Base-by-base conservation (phyloP, 2,888 invertebrate genomes). In the Zeuzera pyrina region DNA sequence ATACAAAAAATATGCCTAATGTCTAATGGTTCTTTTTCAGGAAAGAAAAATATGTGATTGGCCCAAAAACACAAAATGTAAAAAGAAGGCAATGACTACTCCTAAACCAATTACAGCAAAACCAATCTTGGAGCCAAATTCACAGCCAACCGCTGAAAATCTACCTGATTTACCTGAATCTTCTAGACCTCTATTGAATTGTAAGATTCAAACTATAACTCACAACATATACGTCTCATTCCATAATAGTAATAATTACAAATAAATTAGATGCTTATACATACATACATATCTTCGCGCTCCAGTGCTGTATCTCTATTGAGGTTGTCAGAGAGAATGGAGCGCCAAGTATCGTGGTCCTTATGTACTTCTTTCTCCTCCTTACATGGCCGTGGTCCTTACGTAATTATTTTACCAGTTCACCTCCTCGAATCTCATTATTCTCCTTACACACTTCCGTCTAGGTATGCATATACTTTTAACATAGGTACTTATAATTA, bases 1-100 rank as follows among this genome's bases (percentile, higher is more conserved):
- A 7, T 10, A 3, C 12, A 13, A 2, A 10, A 10, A 3, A 21
- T 21, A 28, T n/a, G n/a, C n/a, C n/a, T n/a, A n/a, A n/a, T n/a
- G n/a, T n/a, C n/a, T n/a, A n/a, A n/a, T n/a, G n/a, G n/a, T n/a
- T n/a, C n/a, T 15, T 36, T 47, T 57, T 23, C 46, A 88, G 84
- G 85, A 86, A 5, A 76, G 78, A 42, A 85, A 87, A 55, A 87
- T 87, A 30, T 92, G 92, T 46, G 91, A 92, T 52, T 92, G 92
- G 92, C 91, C 92, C 0, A 68, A 61, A 15, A 84, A 81, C 36
- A 88, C 91, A 0, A 79, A 87, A 39, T 92, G 92, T 48, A 73
- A 69, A 47, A 60, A 66, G 48, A 14, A 45, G 49, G 54, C 42
- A 42, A n/a, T n/a, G n/a, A n/a, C n/a, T n/a, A n/a, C n/a, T n/a